These are phyloP conservation scores for Coracopsis vasa DNA, from an alignment of 2,113 vertebrate species.

Conservation along the genomic window DNA sequence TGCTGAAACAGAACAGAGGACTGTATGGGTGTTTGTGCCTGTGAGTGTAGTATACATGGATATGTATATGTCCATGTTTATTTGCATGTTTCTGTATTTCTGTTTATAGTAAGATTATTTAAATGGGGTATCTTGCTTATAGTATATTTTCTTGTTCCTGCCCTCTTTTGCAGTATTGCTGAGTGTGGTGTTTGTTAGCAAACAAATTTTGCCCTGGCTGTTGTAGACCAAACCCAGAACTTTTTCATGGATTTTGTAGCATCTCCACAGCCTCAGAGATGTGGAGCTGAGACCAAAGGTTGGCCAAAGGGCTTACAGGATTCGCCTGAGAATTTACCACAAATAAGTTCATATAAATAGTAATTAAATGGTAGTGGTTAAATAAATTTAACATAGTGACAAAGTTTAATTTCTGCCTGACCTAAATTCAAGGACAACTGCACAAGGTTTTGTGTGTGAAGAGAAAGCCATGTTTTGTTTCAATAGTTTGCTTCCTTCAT, in stretches of 20 bases:
- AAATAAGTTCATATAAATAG: neutral
- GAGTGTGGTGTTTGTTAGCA: neutral
- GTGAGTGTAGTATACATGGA: neutral
- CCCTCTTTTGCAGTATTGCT: neutral
- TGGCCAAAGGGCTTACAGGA: neutral
- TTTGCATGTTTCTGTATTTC: neutral
- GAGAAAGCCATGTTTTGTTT: neutral
- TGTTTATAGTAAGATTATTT: neutral
- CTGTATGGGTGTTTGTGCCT: neutral
- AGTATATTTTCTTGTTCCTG: neutral
- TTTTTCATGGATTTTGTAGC: neutral
- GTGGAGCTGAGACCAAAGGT: neutral
- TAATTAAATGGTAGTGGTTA: neutral
- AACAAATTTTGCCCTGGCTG: neutral
- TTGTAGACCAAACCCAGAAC: neutral
- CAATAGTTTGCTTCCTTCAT: neutral
- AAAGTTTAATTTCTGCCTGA: neutral
- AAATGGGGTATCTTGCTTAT: neutral
- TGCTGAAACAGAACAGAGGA: neutral
- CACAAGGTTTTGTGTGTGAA: neutral
- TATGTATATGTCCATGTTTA: neutral
- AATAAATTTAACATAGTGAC: accelerated
- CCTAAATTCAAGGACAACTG: neutral
- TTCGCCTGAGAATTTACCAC: neutral
- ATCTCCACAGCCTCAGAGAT: neutral